Evolutionary conservation across 2,113 vertebrate genomes (phyloP).

Genomic region (Eonycteris spelaea): DNA sequence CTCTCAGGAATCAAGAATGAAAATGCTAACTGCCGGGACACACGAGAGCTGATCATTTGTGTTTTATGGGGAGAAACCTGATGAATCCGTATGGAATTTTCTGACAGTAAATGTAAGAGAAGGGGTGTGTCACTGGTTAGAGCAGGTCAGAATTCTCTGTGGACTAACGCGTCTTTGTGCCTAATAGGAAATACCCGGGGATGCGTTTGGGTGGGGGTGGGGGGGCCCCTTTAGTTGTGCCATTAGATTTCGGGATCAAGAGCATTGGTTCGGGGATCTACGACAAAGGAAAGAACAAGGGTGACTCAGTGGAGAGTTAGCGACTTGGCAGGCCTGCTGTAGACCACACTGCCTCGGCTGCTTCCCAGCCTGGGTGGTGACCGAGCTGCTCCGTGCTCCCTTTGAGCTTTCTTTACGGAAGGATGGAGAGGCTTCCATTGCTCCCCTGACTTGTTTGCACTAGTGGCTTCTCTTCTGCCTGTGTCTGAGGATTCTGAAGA

Average conservation of each 20-base stretch:
- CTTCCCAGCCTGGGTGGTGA: neutral
- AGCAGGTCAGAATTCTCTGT: constrained; percentile 32
- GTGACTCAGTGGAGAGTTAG: neutral
- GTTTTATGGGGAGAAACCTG: neutral
- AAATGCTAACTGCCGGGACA: neutral
- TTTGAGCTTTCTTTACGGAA: neutral
- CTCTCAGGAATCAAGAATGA: neutral
- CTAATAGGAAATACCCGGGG: neutral
- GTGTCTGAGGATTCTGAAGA: neutral
- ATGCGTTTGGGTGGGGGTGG: neutral
- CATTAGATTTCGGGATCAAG: neutral
- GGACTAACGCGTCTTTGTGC: neutral
- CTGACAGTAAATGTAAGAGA: neutral
- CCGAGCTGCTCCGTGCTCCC: neutral
- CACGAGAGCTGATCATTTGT: constrained; percentile 13
- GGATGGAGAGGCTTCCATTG: neutral
- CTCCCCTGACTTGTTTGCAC: neutral
- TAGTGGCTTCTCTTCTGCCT: neutral
- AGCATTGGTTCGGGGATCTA: neutral
- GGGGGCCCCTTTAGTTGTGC: neutral
- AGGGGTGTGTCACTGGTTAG: neutral
- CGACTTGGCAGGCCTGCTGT: neutral
- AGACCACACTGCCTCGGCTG: neutral
- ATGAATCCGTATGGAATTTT: constrained; percentile 43
- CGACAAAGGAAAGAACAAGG: neutral